Percentiles rank a stretch among this genome's conserved stretches.
These are phyloP conservation scores for Thymallus thymallus DNA, from an alignment of 2,113 vertebrate genomes.

Conservation along the genomic window DNA sequence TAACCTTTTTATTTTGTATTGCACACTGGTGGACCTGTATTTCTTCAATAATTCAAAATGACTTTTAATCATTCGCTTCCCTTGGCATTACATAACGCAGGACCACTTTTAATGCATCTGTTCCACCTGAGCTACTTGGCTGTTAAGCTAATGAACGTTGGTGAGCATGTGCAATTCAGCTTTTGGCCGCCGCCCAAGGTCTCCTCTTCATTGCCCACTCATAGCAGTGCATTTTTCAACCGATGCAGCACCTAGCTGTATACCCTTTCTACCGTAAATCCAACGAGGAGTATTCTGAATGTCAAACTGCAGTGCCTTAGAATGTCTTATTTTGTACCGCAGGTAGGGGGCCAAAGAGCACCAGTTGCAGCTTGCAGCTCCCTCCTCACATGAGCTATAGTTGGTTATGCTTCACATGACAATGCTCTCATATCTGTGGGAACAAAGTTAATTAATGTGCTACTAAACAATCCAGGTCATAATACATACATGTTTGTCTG, in stretches of 20 bases:
- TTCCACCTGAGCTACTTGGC: background rate
- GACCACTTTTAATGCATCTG: background rate
- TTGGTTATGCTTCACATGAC: background rate
- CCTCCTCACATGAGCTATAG: background rate
- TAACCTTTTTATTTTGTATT: background rate
- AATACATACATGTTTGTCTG: too few relatives aligned
- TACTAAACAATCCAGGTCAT: too few relatives aligned
- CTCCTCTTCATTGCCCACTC: background rate
- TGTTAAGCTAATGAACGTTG: background rate
- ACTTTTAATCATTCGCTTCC: background rate
- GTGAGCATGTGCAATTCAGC: background rate
- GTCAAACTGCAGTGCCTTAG: conserved; percentile 23
- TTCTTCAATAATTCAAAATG: background rate
- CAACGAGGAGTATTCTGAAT: conserved; percentile 20
- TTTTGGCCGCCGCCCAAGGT: background rate
- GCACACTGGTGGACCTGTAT: background rate
- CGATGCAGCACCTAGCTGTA: background rate
- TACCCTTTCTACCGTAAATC: conserved; percentile 18
- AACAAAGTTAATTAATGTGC: too few relatives aligned
- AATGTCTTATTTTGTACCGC: conserved; percentile 37
- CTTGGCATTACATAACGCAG: background rate
- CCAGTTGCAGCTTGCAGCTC: background rate
- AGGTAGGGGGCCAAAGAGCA: conserved; percentile 46
- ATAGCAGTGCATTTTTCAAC: background rate
- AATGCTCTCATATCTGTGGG: background rate